These are phyloP conservation scores for Paramuricea clavata DNA, from an alignment of 92 coral and sea anemone genomes.

Conservation along the genomic window DNA sequence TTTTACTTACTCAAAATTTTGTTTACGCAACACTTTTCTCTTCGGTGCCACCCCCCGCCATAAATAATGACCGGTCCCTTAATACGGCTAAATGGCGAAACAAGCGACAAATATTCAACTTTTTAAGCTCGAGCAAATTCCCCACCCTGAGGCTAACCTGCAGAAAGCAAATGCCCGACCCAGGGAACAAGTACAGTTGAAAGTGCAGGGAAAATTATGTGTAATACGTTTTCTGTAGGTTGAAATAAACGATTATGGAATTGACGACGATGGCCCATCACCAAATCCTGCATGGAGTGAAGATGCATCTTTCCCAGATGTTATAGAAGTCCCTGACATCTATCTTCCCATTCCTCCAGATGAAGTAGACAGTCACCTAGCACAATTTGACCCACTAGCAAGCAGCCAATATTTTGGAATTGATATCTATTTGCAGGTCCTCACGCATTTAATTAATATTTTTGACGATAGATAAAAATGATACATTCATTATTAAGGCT, in stretches of 20 bases:
- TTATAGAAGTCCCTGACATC: slow-evolving; percentile 54
- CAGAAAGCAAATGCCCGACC: too few species aligned
- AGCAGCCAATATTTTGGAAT: slow-evolving; percentile 66
- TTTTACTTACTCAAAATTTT: too few species aligned
- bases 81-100: too few species aligned
- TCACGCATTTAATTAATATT: slow-evolving; percentile 26
- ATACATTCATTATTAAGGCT: too few species aligned
- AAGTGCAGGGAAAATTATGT: too few species aligned
- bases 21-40: too few species aligned
- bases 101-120: too few species aligned
- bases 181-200: too few species aligned
- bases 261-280: slow-evolving; percentile 60
- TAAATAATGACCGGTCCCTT: too few species aligned
- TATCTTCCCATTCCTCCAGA: slow-evolving; percentile 37
- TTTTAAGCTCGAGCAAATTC: too few species aligned
- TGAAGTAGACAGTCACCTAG: slow-evolving; percentile 33
- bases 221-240: slow-evolving; percentile 40
- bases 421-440: slow-evolving; percentile 65
- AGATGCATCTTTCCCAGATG: slow-evolving; percentile 17
- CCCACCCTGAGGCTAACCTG: too few species aligned
- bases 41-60: too few species aligned
- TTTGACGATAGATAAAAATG: not conserved
- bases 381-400: slow-evolving; percentile 45
- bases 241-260: slow-evolving; percentile 63
- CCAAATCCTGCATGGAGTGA: slow-evolving; percentile 56